Conservation (phyloP, 2,888 invertebrate genomes). For the Neoitamus cyanurus region DNA sequence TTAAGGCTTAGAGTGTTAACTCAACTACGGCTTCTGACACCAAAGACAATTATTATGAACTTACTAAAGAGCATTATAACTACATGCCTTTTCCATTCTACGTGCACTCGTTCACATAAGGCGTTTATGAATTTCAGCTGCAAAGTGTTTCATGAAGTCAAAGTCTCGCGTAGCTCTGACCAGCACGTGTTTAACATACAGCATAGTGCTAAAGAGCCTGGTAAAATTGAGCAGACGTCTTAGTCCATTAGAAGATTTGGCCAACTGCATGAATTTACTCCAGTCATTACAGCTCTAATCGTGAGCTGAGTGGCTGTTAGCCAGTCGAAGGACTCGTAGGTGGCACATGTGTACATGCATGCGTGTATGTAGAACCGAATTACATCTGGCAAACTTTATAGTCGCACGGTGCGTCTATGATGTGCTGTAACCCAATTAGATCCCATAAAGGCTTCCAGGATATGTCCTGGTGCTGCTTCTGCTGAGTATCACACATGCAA, state of each 20-base stretch:
- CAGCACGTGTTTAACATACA: neutral
- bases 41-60: neutral
- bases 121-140: neutral
- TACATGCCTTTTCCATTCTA: neutral
- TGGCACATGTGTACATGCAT: no score
- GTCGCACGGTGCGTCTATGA: neutral
- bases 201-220: neutral
- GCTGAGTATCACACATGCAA: neutral
- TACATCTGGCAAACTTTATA: neutral
- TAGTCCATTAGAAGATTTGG: neutral
- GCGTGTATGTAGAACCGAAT: neutral
- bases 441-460: neutral
- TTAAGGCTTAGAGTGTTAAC: no score
- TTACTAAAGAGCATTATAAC: neutral
- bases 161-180: neutral
- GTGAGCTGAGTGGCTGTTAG: neutral
- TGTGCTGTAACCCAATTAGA: neutral
- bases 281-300: neutral
- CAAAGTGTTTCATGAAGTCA: neutral
- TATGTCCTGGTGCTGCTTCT: neutral
- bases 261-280: neutral
- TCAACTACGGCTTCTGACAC: neutral
- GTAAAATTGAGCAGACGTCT: neutral
- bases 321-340: neutral
- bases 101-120: neutral